A percentile compares a stretch with the other conserved stretches of the same genome.
Conservation (phyloP, 2,797 vertebrate species). For the Cetoscarus ocellatus region DNA sequence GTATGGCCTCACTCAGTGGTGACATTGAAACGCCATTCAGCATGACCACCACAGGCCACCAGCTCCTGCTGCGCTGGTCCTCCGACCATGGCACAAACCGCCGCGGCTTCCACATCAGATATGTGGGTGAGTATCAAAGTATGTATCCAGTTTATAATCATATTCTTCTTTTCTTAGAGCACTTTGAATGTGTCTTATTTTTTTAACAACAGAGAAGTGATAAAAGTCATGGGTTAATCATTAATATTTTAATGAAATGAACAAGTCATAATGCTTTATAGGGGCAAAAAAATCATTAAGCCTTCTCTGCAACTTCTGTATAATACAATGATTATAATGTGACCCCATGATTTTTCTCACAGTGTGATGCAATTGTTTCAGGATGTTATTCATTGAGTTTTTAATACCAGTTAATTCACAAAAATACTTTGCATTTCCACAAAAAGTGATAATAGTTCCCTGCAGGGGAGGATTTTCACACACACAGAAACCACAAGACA, state of each 20-base stretch:
- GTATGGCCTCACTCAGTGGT: conserved; percentile 93
- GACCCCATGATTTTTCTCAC: conserved; percentile 67
- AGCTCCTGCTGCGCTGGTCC: conserved; percentile 96
- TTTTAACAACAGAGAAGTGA: conserved; percentile 28
- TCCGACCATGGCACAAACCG: conserved; percentile 98
- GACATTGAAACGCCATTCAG: conserved; percentile 94
- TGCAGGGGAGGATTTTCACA: conserved; percentile 31
- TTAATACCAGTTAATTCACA: conserved; percentile 34
- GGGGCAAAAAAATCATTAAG: conserved; percentile 14
- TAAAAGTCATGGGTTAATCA: conserved; percentile 55
- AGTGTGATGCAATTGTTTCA: conserved; percentile 28
- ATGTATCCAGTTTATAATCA: conserved; percentile 83
- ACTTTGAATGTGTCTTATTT: conserved; percentile 31
- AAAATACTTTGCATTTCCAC: conserved; percentile 19
- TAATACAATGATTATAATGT: conserved; percentile 17
- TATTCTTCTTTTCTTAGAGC: conserved; percentile 57
- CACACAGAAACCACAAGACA: conserved; percentile 24
- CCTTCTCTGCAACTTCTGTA: conserved; percentile 4
- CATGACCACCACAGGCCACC: conserved; percentile 93
- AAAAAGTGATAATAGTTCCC: conserved; percentile 27
- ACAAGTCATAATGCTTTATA: conserved; percentile 1
- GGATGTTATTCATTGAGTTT: conserved; percentile 29
- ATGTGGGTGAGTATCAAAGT: conserved; percentile 96
- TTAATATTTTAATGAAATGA: conserved; percentile 13
- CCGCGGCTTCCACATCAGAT: conserved; percentile 96